These are phyloP conservation scores for Galago senegalensis DNA, from an alignment of 2,797 vertebrate genomes.

Conservation along the genomic window DNA sequence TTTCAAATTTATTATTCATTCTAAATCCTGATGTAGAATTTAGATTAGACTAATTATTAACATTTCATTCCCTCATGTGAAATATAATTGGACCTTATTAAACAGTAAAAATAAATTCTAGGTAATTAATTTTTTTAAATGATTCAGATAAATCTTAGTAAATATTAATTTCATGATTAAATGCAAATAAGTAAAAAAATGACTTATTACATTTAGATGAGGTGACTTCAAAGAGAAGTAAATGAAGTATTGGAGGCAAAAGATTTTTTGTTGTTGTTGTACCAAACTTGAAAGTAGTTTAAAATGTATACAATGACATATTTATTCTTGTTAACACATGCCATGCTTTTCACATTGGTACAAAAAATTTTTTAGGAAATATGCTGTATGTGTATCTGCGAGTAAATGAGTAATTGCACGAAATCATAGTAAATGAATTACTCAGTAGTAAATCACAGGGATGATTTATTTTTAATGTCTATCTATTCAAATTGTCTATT, in stretches of 20 bases:
- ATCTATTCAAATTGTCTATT: neutral
- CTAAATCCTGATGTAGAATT: neutral
- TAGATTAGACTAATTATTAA: neutral
- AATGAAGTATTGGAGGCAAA: neutral
- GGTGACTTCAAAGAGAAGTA: constrained; percentile 20
- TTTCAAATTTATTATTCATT: neutral
- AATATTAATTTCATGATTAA: neutral
- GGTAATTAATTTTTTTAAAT: neutral
- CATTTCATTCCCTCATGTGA: neutral
- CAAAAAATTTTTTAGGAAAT: neutral
- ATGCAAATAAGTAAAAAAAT: neutral
- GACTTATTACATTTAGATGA: neutral
- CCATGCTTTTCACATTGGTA: neutral
- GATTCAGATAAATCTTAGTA: neutral
- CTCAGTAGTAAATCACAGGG: neutral
- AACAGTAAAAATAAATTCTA: neutral
- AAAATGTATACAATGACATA: neutral
- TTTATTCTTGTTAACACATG: neutral
- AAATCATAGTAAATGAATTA: neutral
- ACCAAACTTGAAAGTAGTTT: neutral
- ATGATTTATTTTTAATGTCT: neutral
- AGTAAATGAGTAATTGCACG: neutral
- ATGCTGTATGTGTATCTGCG: neutral
- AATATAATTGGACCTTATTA: neutral
- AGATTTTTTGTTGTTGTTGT: neutral